Evolutionary conservation across 2,797 vertebrate species (phyloP).

Genomic region (Anguilla megastoma): DNA sequence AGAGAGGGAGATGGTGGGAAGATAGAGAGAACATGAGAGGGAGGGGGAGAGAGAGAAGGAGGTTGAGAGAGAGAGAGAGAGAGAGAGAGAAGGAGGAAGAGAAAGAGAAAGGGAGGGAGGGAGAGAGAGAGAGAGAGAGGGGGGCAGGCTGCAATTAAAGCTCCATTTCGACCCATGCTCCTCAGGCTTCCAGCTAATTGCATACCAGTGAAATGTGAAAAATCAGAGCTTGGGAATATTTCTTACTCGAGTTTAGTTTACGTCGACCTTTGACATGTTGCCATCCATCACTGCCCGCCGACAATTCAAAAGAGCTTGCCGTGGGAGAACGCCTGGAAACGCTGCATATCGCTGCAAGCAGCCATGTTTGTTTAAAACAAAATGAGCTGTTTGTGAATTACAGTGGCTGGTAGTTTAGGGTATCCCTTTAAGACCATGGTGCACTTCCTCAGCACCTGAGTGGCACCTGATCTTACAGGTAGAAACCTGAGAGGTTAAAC

Average conservation of each 20-base stretch:
- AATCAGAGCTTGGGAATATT: not conserved
- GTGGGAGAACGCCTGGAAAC: not conserved
- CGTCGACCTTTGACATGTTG: not conserved
- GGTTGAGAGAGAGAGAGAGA: not conserved
- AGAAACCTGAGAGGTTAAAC: too few relatives aligned
- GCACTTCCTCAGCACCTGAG: not conserved
- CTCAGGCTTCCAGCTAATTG: not conserved
- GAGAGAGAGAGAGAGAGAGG: not conserved
- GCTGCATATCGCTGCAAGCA: not conserved
- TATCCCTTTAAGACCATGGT: not conserved
- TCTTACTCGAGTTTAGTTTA: not conserved
- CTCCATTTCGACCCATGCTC: not conserved
- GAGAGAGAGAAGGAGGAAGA: not conserved
- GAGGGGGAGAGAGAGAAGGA: not conserved
- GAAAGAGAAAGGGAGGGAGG: not conserved
- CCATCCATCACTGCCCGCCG: not conserved
- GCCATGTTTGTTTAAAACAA: not conserved
- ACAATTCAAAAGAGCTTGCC: not conserved
- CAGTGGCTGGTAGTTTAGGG: not conserved
- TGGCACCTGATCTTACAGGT: not conserved
- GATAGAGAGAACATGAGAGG: not conserved
- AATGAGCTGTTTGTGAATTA: not conserved
- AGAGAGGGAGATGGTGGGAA: too few relatives aligned
- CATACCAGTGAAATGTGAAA: slow-evolving; percentile 5
- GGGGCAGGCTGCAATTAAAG: not conserved